These are phyloP conservation scores for Euura saliciscinereae DNA, from an alignment of 1,140 invertebrate genomes.

Conservation along the genomic window DNA sequence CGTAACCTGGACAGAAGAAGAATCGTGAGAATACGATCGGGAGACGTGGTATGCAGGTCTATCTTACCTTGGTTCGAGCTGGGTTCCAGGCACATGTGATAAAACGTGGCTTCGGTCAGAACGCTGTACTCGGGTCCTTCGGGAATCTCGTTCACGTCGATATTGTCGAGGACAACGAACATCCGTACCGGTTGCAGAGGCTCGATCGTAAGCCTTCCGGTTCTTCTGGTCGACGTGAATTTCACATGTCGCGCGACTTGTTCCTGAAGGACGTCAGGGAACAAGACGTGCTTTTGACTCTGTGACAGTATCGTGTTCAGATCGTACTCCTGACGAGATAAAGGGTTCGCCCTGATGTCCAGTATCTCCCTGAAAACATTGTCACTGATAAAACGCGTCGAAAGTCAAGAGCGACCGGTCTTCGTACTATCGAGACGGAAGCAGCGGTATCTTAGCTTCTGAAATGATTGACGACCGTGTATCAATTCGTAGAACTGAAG, in stretches of 20 bases:
- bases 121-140: slow-evolving; percentile 67
- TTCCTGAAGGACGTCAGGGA: slow-evolving; percentile 69
- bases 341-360: slow-evolving; percentile 36
- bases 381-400: too few relatives aligned
- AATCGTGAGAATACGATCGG: neutral
- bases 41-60: neutral
- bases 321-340: slow-evolving; percentile 40
- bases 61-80: slow-evolving; percentile 62
- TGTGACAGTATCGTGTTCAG: slow-evolving; percentile 59
- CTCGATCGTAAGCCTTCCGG: slow-evolving; percentile 50
- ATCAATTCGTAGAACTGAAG: too few relatives aligned
- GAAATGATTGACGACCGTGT: too few relatives aligned
- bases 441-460: too few relatives aligned
- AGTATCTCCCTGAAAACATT: slow-evolving; percentile 46
- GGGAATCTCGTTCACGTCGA: slow-evolving; percentile 72
- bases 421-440: too few relatives aligned
- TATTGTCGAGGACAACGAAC: slow-evolving; percentile 75
- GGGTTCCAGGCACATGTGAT: slow-evolving; percentile 71
- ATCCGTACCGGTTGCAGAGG: slow-evolving; percentile 69
- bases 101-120: slow-evolving; percentile 66
- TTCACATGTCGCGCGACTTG: slow-evolving; percentile 61
- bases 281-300: slow-evolving; percentile 65
- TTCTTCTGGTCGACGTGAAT: slow-evolving; percentile 51
- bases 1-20: slow-evolving; percentile 57
- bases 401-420: too few relatives aligned